phyloP scores from a whole-genome alignment of 1,140 invertebrate genomes.

The Homarus americanus region DNA sequence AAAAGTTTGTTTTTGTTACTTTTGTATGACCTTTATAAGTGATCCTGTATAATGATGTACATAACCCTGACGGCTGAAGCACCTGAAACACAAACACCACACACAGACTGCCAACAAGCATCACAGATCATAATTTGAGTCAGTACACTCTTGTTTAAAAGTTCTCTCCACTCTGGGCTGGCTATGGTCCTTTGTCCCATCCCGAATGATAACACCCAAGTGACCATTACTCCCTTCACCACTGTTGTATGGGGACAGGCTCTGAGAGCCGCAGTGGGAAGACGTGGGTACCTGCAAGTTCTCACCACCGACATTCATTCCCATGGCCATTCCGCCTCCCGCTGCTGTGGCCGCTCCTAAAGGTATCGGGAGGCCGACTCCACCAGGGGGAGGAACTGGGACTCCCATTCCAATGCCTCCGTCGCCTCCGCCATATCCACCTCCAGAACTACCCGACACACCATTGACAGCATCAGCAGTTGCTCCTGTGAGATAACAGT shows the following conservation, averaged over 20 bases:
- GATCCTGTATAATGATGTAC: too few species aligned
- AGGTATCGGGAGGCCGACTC: conserved; percentile 57
- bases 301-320: conserved; percentile 18
- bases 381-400: conserved; percentile 59
- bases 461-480: conserved; percentile 47
- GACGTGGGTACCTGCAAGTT: neutral
- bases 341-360: conserved; percentile 59
- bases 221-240: neutral
- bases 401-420: conserved; percentile 63
- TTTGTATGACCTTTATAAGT: too few species aligned
- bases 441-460: conserved; percentile 18
- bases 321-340: conserved; percentile 47
- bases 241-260: neutral
- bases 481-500: conserved; percentile 55
- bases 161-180: conserved; percentile 26
- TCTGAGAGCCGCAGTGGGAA: neutral
- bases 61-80: too few species aligned
- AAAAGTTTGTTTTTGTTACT: too few species aligned
- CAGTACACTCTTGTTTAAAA: conserved; percentile 41
- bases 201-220: conserved; percentile 24
- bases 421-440: conserved; percentile 60
- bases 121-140: conserved; percentile 18
- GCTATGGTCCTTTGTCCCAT: neutral
- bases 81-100: too few species aligned
- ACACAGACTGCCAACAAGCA: too few species aligned